Base-by-base conservation (phyloP, 2,888 invertebrate genomes). In the Rambutsinella grinnellia region DNA sequence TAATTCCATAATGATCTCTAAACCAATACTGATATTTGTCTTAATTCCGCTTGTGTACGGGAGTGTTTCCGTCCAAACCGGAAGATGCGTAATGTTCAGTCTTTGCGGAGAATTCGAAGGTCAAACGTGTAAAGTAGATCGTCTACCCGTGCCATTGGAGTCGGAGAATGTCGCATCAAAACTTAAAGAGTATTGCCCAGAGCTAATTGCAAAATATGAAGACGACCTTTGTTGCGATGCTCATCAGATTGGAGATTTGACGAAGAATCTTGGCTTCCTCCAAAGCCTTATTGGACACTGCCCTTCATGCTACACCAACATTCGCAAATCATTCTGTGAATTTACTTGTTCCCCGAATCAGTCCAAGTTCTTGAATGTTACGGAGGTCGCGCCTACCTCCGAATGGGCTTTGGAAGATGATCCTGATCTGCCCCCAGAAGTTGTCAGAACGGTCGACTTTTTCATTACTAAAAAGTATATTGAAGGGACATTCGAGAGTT, bases 331-430 rank as follows among this genome's bases (percentile, higher is more conserved):
- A 44, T 92, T 94, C 82, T 98, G 98, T 85, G 90, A 92, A 81
- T 89, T 94, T 87, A 92, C 93, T 2, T 98, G 97, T 86, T 89
- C 91, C 1, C 90, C 93, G 0, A 88, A 92, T 56, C 96, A 97
- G 83, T 89, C 90, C 24, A 85, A 87, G 46, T 93, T 90, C 84
- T 85, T 91, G 44, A 84, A 84, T 27, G 86, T 81, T 1, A 81
- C 77, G 10, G 76, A 79, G 61, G 74, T 71, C 10, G 69, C 69
- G 19, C 62, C 70, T 2, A 82, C 71, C 6, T 46, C 36, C 15
- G 71, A 71, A 62, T 66, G 63, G 0, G 66, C 17, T 2, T 36
- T 67, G 15, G 56, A 61, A 36, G 17, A 46, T 24, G 62, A 69
- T 2, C 68, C 72, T 44, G 68, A 57, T 3, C 19, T 70, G 27